Evolutionary conservation across 2,113 vertebrate genomes (phyloP).

Genomic region (Nicator chloris): DNA sequence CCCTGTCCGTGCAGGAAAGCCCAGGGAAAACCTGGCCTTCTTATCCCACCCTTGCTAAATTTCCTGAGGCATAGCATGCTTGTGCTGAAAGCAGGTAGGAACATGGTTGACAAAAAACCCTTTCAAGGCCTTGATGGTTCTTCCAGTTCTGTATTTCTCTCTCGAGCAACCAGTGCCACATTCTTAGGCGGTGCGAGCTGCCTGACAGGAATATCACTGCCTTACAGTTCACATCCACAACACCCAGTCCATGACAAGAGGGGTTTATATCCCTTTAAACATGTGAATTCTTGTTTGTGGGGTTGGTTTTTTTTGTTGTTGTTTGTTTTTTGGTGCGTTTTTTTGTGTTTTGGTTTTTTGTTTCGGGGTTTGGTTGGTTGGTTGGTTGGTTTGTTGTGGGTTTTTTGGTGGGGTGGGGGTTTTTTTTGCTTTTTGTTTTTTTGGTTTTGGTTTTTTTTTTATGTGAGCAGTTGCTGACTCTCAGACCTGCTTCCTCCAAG

Average conservation of each 20-base stretch:
- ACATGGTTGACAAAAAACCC: neutral
- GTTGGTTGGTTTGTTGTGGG: too few species aligned
- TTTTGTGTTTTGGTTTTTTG: neutral
- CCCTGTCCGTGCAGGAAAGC: fast-evolving
- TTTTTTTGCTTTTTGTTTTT: neutral
- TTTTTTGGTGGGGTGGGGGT: too few species aligned
- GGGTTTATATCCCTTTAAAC: neutral
- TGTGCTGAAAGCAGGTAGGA: neutral
- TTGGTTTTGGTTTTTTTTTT: too few species aligned
- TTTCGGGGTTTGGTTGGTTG: too few species aligned
- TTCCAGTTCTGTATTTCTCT: neutral
- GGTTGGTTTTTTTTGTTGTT: neutral
- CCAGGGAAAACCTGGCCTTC: neutral
- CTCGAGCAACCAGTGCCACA: neutral
- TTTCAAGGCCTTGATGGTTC: neutral
- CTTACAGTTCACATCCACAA: neutral
- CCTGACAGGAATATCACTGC: neutral
- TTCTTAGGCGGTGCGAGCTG: neutral
- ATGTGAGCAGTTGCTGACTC: neutral
- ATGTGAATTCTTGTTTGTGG: neutral
- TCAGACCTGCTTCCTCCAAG: neutral
- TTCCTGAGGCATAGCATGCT: neutral
- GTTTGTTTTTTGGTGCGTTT: too few species aligned
- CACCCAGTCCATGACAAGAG: neutral
- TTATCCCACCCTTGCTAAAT: neutral